Evolutionary conservation across 2,888 invertebrate genomes (phyloP), one percentile per base, ranked within the genome.

Genomic region (Perdita meconis): DNA sequence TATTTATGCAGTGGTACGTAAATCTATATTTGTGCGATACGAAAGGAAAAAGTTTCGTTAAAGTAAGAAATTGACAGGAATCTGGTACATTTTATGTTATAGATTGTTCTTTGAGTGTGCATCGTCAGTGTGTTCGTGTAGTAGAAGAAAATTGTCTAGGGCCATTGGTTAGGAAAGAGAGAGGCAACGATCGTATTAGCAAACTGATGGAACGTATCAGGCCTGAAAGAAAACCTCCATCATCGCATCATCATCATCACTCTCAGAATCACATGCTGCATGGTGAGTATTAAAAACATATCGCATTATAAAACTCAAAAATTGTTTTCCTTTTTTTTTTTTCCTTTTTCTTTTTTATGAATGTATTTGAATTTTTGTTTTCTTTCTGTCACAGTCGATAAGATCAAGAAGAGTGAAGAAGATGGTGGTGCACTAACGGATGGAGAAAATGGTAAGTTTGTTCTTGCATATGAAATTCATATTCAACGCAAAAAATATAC

Each of bases 71-170:
- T 47, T 16, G n/a, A 5, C 42, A 42, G 16, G n/a, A 36, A 53
- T 40, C 19, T 36, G 1, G 36, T n/a, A 3, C 59, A 12, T 3
- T 69, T 47, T 81, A 34, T 74, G 78, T 91, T 91, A n/a, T 93
- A 96, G 98, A 96, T 92, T 98, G 98, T 94, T 96, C 96, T 91
- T 94, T 97, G 86, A 96, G 96, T 89, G 96, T 98, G 88, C 98
- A 98, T 93, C 96, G 97, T 80, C 93, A 93, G 56, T 98, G 98
- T 93, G 95, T 97, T 56, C 95, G 95, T 85, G 93, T 94, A 0
- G 95, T 98, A 78, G 96, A 97, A 83, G 98, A 97, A 92, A 94
- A 94, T 83, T 98, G 98, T 92, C 96, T 96, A 24, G 95, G 96
- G 30, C 95, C 96, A 87, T 91, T 94, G 83, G 94, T 94, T 12